Evolutionary conservation across 1,140 invertebrate species (phyloP).

Genomic region (Rhagoletis zephyria): DNA sequence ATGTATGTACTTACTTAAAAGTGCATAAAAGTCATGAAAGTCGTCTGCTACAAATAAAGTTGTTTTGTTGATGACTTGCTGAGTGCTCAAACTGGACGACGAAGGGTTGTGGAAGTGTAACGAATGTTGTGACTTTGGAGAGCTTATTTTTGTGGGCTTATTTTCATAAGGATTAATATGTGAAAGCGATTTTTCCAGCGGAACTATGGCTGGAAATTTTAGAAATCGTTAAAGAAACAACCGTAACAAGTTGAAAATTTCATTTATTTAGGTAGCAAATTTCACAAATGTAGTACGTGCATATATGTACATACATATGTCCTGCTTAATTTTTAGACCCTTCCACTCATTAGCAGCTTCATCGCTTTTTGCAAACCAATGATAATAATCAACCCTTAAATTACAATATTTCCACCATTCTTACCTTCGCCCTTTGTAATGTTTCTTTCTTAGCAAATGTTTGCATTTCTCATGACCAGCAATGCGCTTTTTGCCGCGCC

Average conservation of each 20-base stretch:
- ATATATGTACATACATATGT: too few relatives aligned
- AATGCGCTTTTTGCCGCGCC: conserved; percentile 47
- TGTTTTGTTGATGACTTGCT: conserved; percentile 37
- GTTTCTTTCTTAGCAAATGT: conserved; percentile 17
- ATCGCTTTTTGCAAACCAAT: too few relatives aligned
- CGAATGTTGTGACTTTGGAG: not conserved
- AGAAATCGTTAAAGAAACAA: too few relatives aligned
- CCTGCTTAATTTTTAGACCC: not conserved
- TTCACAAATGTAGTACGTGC: too few relatives aligned
- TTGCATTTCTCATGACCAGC: not conserved
- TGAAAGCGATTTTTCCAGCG: not conserved
- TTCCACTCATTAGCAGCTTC: not conserved
- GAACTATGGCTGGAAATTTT: too few relatives aligned
- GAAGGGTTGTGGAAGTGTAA: not conserved
- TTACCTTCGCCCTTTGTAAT: not conserved
- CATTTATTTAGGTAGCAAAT: too few relatives aligned
- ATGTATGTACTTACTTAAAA: not conserved
- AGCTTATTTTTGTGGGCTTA: not conserved
- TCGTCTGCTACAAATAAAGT: conserved; percentile 45
- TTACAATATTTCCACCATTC: not conserved
- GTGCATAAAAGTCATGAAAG: conserved; percentile 32
- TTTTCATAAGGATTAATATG: not conserved
- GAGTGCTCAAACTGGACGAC: conserved; percentile 23
- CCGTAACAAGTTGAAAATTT: too few relatives aligned
- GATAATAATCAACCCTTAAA: not conserved